Conservation (phyloP, 2,113 vertebrate species). For the Asarcornis scutulata region DNA sequence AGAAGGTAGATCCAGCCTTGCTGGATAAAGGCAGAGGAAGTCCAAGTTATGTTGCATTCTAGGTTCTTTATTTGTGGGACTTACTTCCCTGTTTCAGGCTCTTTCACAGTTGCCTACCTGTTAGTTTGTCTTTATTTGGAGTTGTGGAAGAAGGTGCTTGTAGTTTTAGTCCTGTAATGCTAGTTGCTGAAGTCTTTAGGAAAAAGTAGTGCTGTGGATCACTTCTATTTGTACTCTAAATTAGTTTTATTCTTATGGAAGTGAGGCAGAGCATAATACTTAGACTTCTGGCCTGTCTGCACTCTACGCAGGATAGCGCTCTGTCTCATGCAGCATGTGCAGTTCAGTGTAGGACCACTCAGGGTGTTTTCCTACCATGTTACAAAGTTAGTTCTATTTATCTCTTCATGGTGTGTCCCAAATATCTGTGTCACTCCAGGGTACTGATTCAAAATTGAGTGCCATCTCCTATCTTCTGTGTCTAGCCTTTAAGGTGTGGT, state of each 20-base stretch:
- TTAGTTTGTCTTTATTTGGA: neutral
- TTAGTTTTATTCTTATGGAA: neutral
- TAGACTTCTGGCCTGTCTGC: neutral
- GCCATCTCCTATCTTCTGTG: neutral
- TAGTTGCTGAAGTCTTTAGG: neutral
- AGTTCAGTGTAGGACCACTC: neutral
- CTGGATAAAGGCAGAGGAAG: neutral
- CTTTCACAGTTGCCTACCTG: neutral
- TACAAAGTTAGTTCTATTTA: neutral
- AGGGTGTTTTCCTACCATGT: neutral
- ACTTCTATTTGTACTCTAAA: neutral
- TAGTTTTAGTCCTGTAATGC: neutral
- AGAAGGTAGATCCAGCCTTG: neutral
- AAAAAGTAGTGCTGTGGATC: neutral
- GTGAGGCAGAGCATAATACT: neutral
- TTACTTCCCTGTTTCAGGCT: neutral
- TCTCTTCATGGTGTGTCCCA: neutral
- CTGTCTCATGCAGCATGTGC: neutral
- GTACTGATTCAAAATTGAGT: neutral
- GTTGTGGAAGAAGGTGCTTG: neutral
- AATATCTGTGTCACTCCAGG: neutral
- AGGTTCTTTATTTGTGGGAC: neutral
- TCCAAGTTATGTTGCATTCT: neutral
- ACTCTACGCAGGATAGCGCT: neutral
- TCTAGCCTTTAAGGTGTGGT: neutral